phyloP scores from a whole-genome alignment of 92 coral and sea anemone species.

The Parazoanthus atlanticus region DNA sequence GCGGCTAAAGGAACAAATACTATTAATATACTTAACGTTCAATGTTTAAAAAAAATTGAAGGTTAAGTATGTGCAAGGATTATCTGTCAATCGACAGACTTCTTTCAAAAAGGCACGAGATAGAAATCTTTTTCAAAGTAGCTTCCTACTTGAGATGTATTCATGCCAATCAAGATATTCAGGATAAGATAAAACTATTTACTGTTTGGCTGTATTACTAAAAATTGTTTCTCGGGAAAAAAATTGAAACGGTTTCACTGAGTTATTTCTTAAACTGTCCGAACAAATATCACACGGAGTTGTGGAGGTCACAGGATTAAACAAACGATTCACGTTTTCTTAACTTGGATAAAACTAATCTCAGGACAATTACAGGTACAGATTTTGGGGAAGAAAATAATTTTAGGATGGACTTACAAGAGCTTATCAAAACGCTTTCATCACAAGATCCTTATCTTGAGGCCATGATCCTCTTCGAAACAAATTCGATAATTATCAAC shows the following conservation, averaged over 20 bases:
- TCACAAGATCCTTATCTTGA: neutral
- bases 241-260: neutral
- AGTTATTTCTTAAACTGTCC: neutral
- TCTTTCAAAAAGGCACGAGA: conserved; percentile 8
- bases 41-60: neutral
- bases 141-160: neutral
- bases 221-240: neutral
- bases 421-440: neutral
- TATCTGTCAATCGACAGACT: neutral
- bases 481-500: neutral
- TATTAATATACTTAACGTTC: neutral
- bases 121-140: neutral
- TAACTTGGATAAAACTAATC: neutral
- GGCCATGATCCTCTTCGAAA: neutral
- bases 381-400: neutral
- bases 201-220: neutral
- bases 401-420: neutral
- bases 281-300: neutral
- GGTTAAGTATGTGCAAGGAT: neutral
- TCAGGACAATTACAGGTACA: neutral
- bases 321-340: neutral
- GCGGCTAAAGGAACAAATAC: neutral
- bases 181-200: neutral
- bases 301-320: neutral
- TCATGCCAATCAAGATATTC: conserved; percentile 9